phyloP scores from a whole-genome alignment of 2,797 vertebrate genomes.

The Mustela erminea region DNA sequence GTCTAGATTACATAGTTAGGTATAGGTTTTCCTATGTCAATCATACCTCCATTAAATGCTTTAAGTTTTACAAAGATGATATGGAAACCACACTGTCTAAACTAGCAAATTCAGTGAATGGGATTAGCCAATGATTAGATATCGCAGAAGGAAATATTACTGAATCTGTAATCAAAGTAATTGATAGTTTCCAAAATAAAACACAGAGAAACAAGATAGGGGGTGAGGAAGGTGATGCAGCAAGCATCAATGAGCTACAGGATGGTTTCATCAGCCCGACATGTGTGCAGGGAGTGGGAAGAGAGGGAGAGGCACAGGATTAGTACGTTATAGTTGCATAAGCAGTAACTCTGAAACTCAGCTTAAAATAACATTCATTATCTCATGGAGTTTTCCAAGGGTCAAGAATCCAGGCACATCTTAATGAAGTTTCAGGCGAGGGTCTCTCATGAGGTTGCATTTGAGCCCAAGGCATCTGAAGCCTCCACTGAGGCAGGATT shows the following conservation, averaged over 20 bases:
- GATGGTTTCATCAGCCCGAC: background rate
- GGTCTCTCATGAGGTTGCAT: background rate
- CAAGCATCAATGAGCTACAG: background rate
- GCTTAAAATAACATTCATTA: background rate
- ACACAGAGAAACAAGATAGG: background rate
- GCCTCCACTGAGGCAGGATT: background rate
- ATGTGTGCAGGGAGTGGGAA: fast-evolving
- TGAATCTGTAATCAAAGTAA: background rate
- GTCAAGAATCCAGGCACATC: background rate
- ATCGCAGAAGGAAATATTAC: background rate
- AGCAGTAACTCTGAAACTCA: background rate
- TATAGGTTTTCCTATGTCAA: background rate
- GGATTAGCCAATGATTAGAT: background rate
- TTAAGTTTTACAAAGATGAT: background rate
- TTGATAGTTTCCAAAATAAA: background rate
- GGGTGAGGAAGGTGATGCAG: fast-evolving
- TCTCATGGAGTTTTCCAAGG: background rate
- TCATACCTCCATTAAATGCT: background rate
- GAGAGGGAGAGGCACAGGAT: too few relatives aligned
- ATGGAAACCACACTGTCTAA: background rate
- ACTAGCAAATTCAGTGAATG: background rate
- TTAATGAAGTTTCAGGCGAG: fast-evolving
- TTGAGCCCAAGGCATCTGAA: fast-evolving
- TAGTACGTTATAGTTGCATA: fast-evolving
- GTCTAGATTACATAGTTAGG: background rate